A percentile compares a stretch with the other conserved stretches of the same genome.
Conservation (phyloP, 1,140 invertebrate species). For the Anoplolepis gracilipes region DNA sequence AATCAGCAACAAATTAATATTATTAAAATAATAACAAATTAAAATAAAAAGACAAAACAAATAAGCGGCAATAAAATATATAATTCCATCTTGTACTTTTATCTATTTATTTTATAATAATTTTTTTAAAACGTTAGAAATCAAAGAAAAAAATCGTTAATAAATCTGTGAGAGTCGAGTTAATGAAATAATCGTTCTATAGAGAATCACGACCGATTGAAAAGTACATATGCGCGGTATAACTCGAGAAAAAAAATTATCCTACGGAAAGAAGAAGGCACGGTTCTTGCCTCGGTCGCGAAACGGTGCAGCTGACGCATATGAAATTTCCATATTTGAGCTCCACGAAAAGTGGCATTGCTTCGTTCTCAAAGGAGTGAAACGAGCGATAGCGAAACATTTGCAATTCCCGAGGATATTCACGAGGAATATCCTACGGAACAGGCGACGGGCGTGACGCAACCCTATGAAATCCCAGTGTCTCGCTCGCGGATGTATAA, state of each 20-base stretch:
- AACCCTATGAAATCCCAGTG: constrained; percentile 74
- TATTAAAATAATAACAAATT: no score
- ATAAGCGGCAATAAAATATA: neutral
- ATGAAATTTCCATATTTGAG: constrained; percentile 82
- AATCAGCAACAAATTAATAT: neutral
- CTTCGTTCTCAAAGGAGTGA: constrained; percentile 53
- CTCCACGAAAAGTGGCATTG: constrained; percentile 76
- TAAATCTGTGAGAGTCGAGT: neutral
- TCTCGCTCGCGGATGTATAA: constrained; percentile 63
- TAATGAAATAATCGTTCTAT: constrained; percentile 25
- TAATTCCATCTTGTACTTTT: neutral
- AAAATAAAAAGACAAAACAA: no score
- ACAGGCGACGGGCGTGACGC: constrained; percentile 32
- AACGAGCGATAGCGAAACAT: constrained; percentile 73
- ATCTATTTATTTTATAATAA: constrained; percentile 1
- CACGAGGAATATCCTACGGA: constrained; percentile 70
- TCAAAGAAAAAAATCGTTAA: neutral
- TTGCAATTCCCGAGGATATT: constrained; percentile 81
- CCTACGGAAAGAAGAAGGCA: constrained; percentile 18
- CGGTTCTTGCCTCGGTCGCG: neutral
- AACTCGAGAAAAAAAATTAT: constrained; percentile 55
- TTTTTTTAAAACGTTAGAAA: neutral
- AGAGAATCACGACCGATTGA: neutral
- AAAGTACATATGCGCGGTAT: neutral
- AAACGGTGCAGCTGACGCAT: constrained; percentile 69